A percentile compares a stretch with the other conserved stretches of the same genome.
phyloP scores from a whole-genome alignment of 2,113 vertebrate genomes.

The Ochotona princeps region DNA sequence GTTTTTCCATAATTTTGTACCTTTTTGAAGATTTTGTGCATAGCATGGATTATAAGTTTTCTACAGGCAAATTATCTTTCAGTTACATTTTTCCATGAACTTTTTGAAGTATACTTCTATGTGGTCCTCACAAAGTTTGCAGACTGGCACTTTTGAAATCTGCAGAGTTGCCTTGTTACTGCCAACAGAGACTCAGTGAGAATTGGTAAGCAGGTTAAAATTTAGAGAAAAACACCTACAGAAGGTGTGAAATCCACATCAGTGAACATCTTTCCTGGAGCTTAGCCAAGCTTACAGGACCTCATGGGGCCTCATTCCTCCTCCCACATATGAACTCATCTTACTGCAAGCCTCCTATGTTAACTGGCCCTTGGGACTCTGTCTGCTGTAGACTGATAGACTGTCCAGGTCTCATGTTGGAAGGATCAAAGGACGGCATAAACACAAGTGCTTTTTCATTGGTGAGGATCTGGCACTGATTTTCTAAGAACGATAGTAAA shows the following conservation, averaged over 20 bases:
- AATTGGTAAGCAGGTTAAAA: slow-evolving; percentile 17
- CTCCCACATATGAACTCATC: not conserved
- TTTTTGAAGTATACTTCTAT: not conserved
- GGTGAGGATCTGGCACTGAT: not conserved
- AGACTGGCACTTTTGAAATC: not conserved
- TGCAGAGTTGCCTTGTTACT: not conserved
- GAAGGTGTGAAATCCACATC: not conserved
- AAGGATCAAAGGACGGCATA: not conserved
- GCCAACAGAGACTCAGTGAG: not conserved
- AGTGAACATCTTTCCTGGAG: slow-evolving; percentile 26
- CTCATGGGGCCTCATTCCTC: not conserved
- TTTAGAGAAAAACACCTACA: not conserved
- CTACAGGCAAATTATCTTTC: no score
- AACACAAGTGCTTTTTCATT: not conserved
- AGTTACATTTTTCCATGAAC: no score
- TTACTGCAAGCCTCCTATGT: not conserved
- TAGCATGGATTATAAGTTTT: no score
- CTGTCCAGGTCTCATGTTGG: not conserved
- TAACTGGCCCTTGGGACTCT: not conserved
- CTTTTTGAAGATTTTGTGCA: no score
- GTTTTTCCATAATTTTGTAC: no score
- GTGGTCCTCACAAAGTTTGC: not conserved
- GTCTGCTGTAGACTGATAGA: not conserved
- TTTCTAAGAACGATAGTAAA: not conserved
- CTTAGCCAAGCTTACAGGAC: not conserved